Conservation (phyloP, 2,113 vertebrate species). For the Myanophis thanlyinensis region DNA sequence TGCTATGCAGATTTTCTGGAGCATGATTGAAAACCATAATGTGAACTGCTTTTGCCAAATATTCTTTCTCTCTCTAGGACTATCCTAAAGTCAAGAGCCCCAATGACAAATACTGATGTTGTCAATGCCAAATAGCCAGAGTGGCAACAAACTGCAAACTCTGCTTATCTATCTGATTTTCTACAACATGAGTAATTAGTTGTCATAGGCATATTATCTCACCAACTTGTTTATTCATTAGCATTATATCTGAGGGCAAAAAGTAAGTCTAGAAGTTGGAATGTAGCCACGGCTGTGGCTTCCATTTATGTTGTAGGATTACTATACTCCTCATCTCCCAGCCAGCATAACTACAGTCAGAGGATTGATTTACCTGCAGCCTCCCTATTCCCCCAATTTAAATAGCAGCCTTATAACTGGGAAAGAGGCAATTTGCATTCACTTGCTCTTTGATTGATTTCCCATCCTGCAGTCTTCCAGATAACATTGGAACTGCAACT, state of each 20-base stretch:
- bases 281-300: neutral
- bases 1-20: neutral
- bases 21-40: neutral
- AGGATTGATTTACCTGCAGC: neutral
- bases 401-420: neutral
- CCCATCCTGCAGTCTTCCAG: neutral
- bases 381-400: neutral
- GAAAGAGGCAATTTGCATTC: neutral
- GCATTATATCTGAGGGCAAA: neutral
- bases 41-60: neutral
- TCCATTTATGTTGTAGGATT: neutral
- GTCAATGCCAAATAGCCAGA: neutral
- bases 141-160: neutral
- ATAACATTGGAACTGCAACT: neutral
- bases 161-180: neutral
- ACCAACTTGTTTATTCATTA: neutral
- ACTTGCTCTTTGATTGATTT: neutral
- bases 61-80: neutral
- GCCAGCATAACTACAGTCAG: neutral
- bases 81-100: neutral
- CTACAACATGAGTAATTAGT: neutral
- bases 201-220: neutral
- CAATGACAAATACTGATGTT: no score
- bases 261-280: neutral
- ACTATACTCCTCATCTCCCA: neutral